phyloP scores from a whole-genome alignment of 2,797 vertebrate species.

The Semaprochilodus insignis region DNA sequence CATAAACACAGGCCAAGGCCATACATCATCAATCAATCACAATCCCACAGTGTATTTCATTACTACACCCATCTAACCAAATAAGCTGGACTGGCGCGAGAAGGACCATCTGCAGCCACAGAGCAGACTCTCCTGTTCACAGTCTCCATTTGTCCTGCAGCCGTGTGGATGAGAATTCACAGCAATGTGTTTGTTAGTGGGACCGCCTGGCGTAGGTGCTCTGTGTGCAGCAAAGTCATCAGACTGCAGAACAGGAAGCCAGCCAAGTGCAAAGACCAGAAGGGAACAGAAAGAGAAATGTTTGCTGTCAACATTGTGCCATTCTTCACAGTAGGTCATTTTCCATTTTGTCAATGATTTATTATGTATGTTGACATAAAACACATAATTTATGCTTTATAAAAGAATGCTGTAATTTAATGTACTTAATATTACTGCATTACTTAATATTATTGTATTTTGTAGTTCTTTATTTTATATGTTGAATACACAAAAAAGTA shows the following conservation, averaged over 20 bases:
- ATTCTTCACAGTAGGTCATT: background rate
- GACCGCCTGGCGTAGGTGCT: background rate
- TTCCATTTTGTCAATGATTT: background rate
- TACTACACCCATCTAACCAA: background rate
- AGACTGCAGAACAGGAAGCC: conserved; percentile 1
- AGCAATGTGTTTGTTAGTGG: background rate
- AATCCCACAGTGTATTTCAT: background rate
- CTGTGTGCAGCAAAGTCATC: background rate
- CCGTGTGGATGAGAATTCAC: background rate
- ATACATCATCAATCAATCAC: background rate
- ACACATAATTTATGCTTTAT: background rate
- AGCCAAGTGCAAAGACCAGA: background rate
- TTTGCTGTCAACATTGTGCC: background rate
- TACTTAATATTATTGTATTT: too few species aligned
- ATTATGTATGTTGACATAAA: background rate
- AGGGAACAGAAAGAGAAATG: background rate
- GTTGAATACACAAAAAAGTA: too few species aligned
- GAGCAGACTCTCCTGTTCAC: background rate
- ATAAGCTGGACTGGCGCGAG: background rate
- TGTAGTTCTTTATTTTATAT: too few species aligned
- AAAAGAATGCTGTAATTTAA: too few species aligned
- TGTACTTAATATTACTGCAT: too few species aligned
- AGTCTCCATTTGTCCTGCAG: background rate
- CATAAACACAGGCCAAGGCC: background rate
- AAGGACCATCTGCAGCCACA: background rate